These are phyloP conservation scores for Ariolimax columbianus DNA, from an alignment of 2,888 invertebrate species.

Conservation along the genomic window DNA sequence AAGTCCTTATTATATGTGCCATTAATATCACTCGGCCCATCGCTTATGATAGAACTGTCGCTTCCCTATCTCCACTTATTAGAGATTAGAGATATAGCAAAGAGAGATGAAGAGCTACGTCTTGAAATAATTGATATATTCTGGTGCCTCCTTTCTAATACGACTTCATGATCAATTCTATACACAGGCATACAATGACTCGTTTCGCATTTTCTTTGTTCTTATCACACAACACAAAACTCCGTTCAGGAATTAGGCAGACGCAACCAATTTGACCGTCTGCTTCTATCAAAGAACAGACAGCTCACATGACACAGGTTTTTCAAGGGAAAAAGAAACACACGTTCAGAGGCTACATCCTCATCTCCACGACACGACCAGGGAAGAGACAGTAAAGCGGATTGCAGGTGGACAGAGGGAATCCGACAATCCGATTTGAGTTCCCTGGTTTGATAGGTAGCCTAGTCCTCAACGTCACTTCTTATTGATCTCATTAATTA, in stretches of 20 bases:
- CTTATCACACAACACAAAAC: neutral
- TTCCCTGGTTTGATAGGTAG: slow-evolving; percentile 35
- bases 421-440: slow-evolving; percentile 38
- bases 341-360: slow-evolving; percentile 3
- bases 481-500: slow-evolving; percentile 39
- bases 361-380: neutral
- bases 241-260: neutral
- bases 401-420: slow-evolving; percentile 39
- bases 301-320: slow-evolving; percentile 21
- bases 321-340: slow-evolving; percentile 6
- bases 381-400: slow-evolving; percentile 43
- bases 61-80: no score
- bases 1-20: no score
- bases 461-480: slow-evolving; percentile 19
- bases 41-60: no score
- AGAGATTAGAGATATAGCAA: neutral
- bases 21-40: no score
- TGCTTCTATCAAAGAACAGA: slow-evolving; percentile 16
- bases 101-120: neutral
- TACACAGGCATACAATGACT: neutral
- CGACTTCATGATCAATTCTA: neutral
- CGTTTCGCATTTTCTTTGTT: neutral
- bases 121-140: neutral
- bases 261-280: slow-evolving; percentile 6
- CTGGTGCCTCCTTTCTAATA: neutral